Percentiles rank a stretch among this genome's conserved stretches.
phyloP scores from a whole-genome alignment of 2,113 vertebrate species.

The Tachuris rubrigastra region DNA sequence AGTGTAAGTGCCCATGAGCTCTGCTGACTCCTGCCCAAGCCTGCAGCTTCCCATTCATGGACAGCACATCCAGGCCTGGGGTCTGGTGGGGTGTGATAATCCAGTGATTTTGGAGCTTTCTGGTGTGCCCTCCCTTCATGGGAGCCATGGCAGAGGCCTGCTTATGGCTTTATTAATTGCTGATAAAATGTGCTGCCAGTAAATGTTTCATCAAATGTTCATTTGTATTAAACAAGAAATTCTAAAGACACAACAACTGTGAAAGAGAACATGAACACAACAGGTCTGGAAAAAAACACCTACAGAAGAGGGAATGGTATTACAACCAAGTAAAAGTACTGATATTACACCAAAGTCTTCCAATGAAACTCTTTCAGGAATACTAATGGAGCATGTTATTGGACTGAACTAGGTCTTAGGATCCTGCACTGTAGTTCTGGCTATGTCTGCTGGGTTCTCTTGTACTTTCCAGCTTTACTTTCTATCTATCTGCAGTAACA shows the following conservation, averaged over 20 bases:
- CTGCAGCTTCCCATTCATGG: accelerated
- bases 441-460: not conserved
- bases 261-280: not conserved
- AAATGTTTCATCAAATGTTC: not conserved
- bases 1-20: not conserved
- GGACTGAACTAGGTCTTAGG: not conserved
- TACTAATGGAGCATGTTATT: not conserved
- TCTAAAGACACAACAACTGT: not conserved
- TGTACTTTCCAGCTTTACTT: not conserved
- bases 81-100: not conserved
- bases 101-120: accelerated
- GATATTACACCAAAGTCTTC: not conserved
- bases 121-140: not conserved
- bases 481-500: not conserved
- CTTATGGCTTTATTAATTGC: not conserved
- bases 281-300: not conserved
- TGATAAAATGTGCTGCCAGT: not conserved
- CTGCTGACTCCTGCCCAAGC: not conserved
- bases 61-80: not conserved
- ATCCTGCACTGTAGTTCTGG: not conserved
- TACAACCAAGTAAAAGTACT: not conserved
- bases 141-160: not conserved
- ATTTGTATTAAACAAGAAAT: not conserved
- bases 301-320: not conserved
- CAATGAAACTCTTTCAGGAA: not conserved